Evolutionary conservation across 2,797 vertebrate genomes (phyloP), one percentile per base, ranked within the genome.

Genomic region (Synanceia verrucosa): DNA sequence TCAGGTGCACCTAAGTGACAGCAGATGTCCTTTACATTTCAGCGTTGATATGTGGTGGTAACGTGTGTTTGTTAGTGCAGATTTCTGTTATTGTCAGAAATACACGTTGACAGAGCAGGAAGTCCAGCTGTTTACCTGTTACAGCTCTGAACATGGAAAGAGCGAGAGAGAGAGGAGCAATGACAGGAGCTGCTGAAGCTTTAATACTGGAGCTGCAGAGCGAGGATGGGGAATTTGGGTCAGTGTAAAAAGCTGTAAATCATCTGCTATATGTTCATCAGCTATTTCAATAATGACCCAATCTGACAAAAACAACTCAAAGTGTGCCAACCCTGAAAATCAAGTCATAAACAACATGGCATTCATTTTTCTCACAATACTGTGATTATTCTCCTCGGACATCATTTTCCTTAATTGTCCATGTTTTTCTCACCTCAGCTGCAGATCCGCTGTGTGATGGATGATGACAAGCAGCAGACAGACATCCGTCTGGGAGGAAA

Each of bases 21-120:
- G 66, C 77, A 81, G 66, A 81, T 83, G 75, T 78, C 78, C 58
- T 53, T 51, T 16, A 51, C 59, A 68, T 59, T 47, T 41, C 72
- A 33, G 56, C 55, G 51, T 48, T 28, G 58, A 39, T 44, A 2
- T 65, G 64, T 23, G 36, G 5, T 9, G 39, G n/a, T 48, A 47
- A 33, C 60, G 52, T 73, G 60, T 69, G 55, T 74, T 73, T 79
- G 31, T 57, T 58, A 5, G 21, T 61, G 53, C 64, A 52, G 34
- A 66, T 47, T 70, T 37, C 31, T 69, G 47, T 56, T 66, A 12
- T 64, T 55, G 70, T 65, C 24, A 34, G 29, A 61, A 28, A 9
- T 67, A 93, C 94, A 93, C 89, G 94, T 93, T 87, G 85, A 64
- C 85, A 88, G 70, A 95, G 86, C 34, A 33, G 87, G 50, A 81